These are phyloP conservation scores for Conomelus anceps DNA, from an alignment of 2,888 invertebrate genomes.

Conservation along the genomic window DNA sequence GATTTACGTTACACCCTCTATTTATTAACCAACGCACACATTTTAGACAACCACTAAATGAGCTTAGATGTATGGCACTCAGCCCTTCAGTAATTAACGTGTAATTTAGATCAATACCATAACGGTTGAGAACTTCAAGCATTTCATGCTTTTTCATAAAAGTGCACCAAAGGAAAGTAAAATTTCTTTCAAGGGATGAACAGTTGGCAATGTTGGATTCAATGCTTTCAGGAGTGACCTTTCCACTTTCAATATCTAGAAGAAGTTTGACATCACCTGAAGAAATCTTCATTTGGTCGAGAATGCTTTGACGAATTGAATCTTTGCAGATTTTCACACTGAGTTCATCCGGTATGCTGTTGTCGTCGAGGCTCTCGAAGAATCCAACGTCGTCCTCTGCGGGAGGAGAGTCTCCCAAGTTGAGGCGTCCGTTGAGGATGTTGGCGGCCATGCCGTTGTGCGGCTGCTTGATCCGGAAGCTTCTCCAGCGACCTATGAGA, in stretches of 20 bases:
- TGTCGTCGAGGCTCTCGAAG: conserved; percentile 8
- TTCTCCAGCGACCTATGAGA: conserved; percentile 33
- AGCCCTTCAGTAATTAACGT: conserved; percentile 63
- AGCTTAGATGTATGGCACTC: conserved; percentile 64
- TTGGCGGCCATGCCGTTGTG: conserved; percentile 17
- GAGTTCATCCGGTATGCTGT: conserved; percentile 34
- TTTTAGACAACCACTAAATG: conserved; percentile 69
- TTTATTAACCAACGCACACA: conserved; percentile 62
- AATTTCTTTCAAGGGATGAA: conserved; percentile 12
- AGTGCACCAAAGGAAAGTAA: conserved; percentile 63
- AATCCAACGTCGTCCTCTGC: conserved; percentile 15
- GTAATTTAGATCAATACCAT: conserved; percentile 65
- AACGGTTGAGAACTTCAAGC: conserved; percentile 53
- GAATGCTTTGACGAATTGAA: conserved; percentile 62
- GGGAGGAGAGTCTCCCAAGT: conserved; percentile 18
- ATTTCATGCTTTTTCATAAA: conserved; percentile 63
- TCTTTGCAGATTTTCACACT: conserved; percentile 48
- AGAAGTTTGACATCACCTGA: conserved; percentile 61
- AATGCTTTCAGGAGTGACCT: conserved; percentile 49
- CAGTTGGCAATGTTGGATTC: background rate
- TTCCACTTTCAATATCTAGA: conserved; percentile 58
- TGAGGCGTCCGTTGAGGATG: conserved; percentile 24
- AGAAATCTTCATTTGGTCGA: conserved; percentile 64
- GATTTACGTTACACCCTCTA: conserved; percentile 61
- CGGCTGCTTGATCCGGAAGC: conserved; percentile 25